These are phyloP conservation scores for Coilia nasus DNA, from an alignment of 2,797 vertebrate genomes.

Conservation along the genomic window DNA sequence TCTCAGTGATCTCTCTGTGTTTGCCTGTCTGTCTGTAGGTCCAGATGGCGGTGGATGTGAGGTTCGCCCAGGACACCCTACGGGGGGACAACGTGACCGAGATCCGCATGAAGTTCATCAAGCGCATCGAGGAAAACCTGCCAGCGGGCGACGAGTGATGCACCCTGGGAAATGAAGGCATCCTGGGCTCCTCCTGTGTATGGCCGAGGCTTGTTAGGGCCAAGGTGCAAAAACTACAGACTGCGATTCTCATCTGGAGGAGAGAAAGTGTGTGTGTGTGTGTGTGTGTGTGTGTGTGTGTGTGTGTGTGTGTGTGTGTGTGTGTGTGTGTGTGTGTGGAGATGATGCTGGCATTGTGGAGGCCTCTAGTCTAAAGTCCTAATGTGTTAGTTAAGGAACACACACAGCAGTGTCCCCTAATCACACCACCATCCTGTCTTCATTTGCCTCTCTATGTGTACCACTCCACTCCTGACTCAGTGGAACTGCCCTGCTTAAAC, in stretches of 20 bases:
- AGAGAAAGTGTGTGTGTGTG: constrained; percentile 10
- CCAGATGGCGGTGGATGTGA: constrained; percentile 98
- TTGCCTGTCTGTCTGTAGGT: constrained; percentile 74
- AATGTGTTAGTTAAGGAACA: background rate
- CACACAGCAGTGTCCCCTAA: background rate
- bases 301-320: constrained; percentile 10
- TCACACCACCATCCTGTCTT: too few relatives aligned
- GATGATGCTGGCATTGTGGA: background rate
- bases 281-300: constrained; percentile 29
- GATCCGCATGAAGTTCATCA: constrained; percentile 98
- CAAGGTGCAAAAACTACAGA: background rate
- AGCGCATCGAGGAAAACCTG: constrained; percentile 96
- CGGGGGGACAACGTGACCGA: constrained; percentile 96
- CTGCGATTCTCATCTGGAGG: background rate
- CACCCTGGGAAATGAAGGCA: background rate
- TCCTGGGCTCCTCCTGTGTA: background rate
- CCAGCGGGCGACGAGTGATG: constrained; percentile 90
- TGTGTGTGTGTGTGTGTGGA: constrained; percentile 10
- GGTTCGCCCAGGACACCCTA: constrained; percentile 93
- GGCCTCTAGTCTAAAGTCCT: background rate
- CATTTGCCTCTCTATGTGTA: too few relatives aligned
- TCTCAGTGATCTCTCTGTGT: background rate
- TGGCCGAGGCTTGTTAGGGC: background rate
- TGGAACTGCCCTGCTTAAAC: too few relatives aligned
- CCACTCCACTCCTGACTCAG: too few relatives aligned